phyloP scores from a whole-genome alignment of 2,113 vertebrate genomes.

The human region DNA sequence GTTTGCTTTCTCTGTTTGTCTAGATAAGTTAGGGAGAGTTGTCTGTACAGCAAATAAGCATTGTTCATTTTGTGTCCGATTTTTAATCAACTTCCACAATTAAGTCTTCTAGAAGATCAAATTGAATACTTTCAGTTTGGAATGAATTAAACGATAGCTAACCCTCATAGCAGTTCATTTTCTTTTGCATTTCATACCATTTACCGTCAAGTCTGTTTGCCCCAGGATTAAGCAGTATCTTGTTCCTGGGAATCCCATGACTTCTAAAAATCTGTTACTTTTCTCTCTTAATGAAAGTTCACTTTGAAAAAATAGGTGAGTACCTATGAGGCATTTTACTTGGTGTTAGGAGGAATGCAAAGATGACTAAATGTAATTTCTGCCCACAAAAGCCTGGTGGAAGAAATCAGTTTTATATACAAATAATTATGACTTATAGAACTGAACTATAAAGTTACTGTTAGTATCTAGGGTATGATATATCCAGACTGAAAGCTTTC shows the following conservation, averaged over 20 bases:
- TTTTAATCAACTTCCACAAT: not conserved
- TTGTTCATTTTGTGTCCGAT: not conserved
- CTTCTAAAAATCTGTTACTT: slow-evolving; percentile 4
- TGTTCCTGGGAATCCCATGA: not conserved
- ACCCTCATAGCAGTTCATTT: not conserved
- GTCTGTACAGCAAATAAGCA: not conserved
- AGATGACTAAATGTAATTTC: slow-evolving; percentile 45
- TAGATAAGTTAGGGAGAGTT: slow-evolving; percentile 7
- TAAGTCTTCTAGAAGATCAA: not conserved
- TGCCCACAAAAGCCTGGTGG: slow-evolving; percentile 19
- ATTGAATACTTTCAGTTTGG: not conserved
- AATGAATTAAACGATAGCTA: slow-evolving; percentile 21
- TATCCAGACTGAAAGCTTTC: not conserved
- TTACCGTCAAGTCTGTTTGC: not conserved
- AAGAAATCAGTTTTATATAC: not conserved
- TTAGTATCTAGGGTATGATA: not conserved
- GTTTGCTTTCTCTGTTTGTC: slow-evolving; percentile 17
- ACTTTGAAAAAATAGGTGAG: not conserved
- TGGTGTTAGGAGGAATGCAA: not conserved
- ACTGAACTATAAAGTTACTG: not conserved
- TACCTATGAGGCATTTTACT: not conserved
- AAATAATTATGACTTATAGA: not conserved
- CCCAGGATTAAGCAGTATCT: not conserved
- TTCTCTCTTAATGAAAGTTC: slow-evolving; percentile 30
- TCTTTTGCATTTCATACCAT: not conserved